These are phyloP conservation scores for Erythrocercus mccallii DNA, from an alignment of 2,113 vertebrate species.

Conservation along the genomic window DNA sequence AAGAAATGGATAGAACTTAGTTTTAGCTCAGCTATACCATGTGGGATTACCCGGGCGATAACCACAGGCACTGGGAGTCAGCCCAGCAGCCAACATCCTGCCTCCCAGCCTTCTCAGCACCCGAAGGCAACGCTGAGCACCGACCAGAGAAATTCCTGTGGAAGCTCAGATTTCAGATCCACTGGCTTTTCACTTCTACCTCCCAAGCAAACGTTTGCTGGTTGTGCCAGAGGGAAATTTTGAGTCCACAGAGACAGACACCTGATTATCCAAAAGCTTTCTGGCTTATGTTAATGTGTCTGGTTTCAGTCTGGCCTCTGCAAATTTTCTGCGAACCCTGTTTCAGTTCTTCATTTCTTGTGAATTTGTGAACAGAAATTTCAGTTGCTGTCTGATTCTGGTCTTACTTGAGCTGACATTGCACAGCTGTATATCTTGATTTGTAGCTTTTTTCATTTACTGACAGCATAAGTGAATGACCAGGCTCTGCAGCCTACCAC, in stretches of 20 bases:
- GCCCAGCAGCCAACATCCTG: neutral
- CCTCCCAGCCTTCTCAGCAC: neutral
- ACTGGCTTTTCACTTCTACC: neutral
- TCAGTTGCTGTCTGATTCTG: neutral
- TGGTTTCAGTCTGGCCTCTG: neutral
- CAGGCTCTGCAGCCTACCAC: neutral
- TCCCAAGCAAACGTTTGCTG: neutral
- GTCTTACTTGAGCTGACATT: neutral
- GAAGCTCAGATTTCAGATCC: conserved; percentile 40
- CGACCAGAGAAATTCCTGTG: conserved; percentile 32
- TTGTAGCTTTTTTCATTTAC: neutral
- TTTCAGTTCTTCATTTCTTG: neutral
- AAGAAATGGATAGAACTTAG: neutral
- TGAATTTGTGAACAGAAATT: neutral
- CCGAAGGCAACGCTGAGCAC: neutral
- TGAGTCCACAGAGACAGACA: neutral
- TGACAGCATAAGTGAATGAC: neutral
- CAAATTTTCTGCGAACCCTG: neutral
- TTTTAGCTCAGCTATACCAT: neutral
- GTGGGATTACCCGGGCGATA: neutral
- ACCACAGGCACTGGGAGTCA: neutral
- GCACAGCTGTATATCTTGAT: neutral
- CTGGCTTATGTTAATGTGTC: neutral
- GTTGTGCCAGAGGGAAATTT: conserved; percentile 47
- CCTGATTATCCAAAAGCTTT: conserved; percentile 6